Conservation (phyloP, 2,113 vertebrate genomes). For the Furnarius figulus region DNA sequence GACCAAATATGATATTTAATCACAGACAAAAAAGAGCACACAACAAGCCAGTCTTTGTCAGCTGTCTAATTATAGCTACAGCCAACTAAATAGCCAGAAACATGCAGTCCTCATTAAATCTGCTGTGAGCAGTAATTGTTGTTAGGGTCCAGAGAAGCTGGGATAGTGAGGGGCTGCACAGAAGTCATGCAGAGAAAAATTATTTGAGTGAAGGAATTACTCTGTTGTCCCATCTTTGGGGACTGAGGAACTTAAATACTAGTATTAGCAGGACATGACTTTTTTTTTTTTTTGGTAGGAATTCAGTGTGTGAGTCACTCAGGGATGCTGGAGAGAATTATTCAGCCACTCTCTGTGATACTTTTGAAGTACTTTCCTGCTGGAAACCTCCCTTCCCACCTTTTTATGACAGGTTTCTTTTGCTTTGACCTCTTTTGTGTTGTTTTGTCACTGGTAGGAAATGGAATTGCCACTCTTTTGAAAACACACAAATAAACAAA, state of each 20-base stretch:
- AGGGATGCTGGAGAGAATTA: background rate
- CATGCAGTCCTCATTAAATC: constrained; percentile 16
- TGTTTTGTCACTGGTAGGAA: background rate
- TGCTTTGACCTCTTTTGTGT: background rate
- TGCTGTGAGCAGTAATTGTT: background rate
- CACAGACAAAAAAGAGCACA: background rate
- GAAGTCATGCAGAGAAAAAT: background rate
- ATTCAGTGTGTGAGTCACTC: background rate
- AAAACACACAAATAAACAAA: background rate
- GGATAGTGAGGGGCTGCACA: background rate
- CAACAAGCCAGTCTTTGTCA: constrained; percentile 24
- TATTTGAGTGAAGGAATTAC: background rate
- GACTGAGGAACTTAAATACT: background rate
- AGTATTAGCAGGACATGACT: background rate
- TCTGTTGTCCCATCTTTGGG: background rate
- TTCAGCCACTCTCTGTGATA: background rate
- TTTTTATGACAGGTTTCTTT: background rate
- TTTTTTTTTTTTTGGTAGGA: background rate
- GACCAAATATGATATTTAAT: constrained; percentile 37
- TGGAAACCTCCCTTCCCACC: background rate
- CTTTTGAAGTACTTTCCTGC: background rate
- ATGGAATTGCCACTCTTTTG: background rate
- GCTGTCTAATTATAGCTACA: constrained; percentile 51
- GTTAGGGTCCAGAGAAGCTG: background rate
- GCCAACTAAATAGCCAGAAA: background rate